Evolutionary conservation across 2,888 invertebrate genomes (phyloP).

Genomic region (Nudaria mundana): DNA sequence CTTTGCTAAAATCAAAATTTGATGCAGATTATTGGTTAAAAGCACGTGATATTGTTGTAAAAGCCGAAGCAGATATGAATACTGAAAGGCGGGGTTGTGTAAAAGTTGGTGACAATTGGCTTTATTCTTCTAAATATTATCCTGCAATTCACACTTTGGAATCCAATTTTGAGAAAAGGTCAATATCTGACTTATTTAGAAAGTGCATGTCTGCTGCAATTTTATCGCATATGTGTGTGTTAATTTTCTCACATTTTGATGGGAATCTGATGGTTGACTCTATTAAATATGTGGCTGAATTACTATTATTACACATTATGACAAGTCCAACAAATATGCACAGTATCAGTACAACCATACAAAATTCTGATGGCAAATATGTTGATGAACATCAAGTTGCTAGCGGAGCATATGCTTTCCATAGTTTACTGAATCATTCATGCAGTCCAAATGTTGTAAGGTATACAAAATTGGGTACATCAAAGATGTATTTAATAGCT

Average conservation of each 20-base stretch:
- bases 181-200: constrained; percentile 86
- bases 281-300: constrained; percentile 75
- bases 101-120: constrained; percentile 44
- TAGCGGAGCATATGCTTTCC: constrained; percentile 88
- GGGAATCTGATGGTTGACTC: constrained; percentile 48
- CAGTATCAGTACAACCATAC: constrained; percentile 83
- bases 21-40: constrained; percentile 53
- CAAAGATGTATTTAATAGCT: constrained; percentile 71
- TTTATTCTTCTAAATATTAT: constrained; percentile 76
- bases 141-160: constrained; percentile 84
- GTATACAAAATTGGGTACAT: constrained; percentile 68
- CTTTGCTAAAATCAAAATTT: constrained; percentile 65
- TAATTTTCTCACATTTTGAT: constrained; percentile 73
- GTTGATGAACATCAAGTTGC: constrained; percentile 73
- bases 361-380: constrained; percentile 56
- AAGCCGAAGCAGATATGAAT: constrained; percentile 54
- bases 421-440: constrained; percentile 92
- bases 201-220: constrained; percentile 84
- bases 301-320: constrained; percentile 88
- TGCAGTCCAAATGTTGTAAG: constrained; percentile 92
- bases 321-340: constrained; percentile 94
- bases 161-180: constrained; percentile 84
- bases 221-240: constrained; percentile 81
- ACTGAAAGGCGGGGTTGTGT: constrained; percentile 65
- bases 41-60: constrained; percentile 46